Base-by-base conservation (phyloP, 2,797 vertebrate genomes). In the Danio aesculapii region DNA sequence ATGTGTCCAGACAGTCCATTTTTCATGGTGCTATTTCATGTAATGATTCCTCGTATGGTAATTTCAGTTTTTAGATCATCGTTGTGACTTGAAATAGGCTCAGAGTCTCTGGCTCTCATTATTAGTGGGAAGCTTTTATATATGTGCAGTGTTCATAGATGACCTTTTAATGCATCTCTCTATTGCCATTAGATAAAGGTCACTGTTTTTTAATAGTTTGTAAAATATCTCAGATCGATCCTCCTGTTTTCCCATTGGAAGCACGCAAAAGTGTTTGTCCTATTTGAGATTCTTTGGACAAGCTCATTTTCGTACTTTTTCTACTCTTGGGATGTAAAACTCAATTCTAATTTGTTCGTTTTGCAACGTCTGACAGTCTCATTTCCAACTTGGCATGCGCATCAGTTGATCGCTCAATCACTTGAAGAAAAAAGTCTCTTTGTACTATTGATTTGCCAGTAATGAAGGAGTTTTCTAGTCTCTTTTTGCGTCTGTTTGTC, bases 171-270 rank as follows among this genome's bases (percentile, higher is more conserved):
- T 89, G 79, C 85, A 82, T 91, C 81, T 90, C 83, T 73, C 74
- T 78, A 59, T n/a, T n/a, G 77, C 2, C 70, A 89, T 92, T 88
- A 86, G 74, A 80, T 83, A 93, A 93, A 93, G 92, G 92, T 93
- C 91, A 89, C 47, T 14, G 90, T 88, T 94, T 83, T 85, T 81
- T 87, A 89, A 91, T 88, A 84, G 59, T 59, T 84, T 83, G 81
- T 85, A 86, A 87, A 44, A 46, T 84, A 85, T 62, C 72, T 71
- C 64, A 17, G 55, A 93, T 93, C 79, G 87, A 93, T 92, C 69
- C 69, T 13, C 61, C 39, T 50, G 43, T 72, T 67, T n/a, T 75
- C 77, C 75, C 69, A 64, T 52, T 73, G 74, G 84, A 74, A 44
- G 74, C 47, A 12, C 21, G 68, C n/a, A 21, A 21, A 77, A 59